A percentile compares a stretch with the other conserved stretches of the same genome.
Evolutionary conservation across 37 sponge, comb jelly and placozoan species (phyloP).

Genomic region (Amphimedon queenslandica): DNA sequence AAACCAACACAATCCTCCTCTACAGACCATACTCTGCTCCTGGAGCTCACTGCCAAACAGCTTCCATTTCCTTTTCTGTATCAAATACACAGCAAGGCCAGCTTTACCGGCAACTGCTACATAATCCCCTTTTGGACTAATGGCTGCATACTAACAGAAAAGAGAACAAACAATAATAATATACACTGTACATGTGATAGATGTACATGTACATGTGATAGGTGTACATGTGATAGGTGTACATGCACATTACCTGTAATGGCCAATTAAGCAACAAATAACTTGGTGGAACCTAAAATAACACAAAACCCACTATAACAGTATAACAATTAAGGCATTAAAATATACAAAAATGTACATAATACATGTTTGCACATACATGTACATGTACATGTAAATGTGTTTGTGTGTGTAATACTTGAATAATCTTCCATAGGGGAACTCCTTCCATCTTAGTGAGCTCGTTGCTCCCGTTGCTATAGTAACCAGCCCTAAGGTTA

Average conservation of each 20-base stretch:
- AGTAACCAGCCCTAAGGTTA: neutral
- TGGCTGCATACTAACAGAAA: constrained; percentile 64
- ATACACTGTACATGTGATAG: neutral
- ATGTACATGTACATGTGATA: neutral
- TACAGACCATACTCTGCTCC: constrained; percentile 69
- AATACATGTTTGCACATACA: constrained; percentile 4
- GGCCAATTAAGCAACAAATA: constrained; percentile 83
- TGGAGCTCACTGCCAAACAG: constrained; percentile 84
- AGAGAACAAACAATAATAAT: neutral
- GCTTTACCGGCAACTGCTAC: constrained; percentile 64
- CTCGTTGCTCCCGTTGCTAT: neutral
- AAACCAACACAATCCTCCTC: constrained; percentile 88
- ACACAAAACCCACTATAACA: neutral
- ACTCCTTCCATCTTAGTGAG: constrained; percentile 10
- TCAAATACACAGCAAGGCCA: constrained; percentile 67
- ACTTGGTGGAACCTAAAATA: constrained; percentile 42
- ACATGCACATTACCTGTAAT: constrained; percentile 28
- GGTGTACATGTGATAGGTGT: neutral
- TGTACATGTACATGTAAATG: neutral
- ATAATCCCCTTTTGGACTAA: constrained; percentile 40
- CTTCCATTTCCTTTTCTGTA: constrained; percentile 71
- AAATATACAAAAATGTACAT: neutral
- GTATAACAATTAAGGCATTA: neutral
- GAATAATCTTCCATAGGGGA: constrained; percentile 72
- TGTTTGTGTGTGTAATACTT: constrained; percentile 5